phyloP scores from a whole-genome alignment of 1,140 invertebrate species.

The Teleogryllus occipitalis region DNA sequence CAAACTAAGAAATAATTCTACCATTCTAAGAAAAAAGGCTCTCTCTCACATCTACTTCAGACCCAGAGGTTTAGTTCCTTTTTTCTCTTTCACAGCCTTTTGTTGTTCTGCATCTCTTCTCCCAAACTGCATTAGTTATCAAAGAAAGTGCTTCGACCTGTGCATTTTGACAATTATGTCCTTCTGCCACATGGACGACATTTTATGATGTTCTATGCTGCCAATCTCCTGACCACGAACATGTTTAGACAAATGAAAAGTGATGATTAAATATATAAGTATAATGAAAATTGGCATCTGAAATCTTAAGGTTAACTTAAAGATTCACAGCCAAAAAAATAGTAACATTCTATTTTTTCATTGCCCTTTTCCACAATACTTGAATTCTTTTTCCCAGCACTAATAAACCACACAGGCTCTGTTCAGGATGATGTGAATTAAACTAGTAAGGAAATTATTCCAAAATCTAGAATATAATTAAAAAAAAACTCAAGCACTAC shows the following conservation, averaged over 20 bases:
- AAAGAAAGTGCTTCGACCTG: background rate
- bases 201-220: background rate
- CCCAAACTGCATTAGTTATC: background rate
- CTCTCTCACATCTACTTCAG: background rate
- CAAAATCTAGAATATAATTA: background rate
- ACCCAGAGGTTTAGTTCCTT: background rate
- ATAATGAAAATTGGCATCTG: too few relatives aligned
- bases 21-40: constrained; percentile 4
- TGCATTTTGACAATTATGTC: too few relatives aligned
- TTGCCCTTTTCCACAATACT: too few relatives aligned
- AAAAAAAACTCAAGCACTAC: background rate
- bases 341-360: too few relatives aligned
- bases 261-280: too few relatives aligned
- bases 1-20: background rate
- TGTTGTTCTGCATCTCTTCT: background rate
- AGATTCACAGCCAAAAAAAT: too few relatives aligned
- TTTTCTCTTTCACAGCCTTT: background rate
- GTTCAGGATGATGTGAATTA: too few relatives aligned
- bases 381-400: too few relatives aligned
- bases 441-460: too few relatives aligned
- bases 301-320: too few relatives aligned
- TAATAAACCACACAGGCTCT: too few relatives aligned
- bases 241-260: background rate
- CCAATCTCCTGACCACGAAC: background rate
- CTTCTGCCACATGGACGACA: too few relatives aligned